These are phyloP conservation scores for Morpho achilles DNA, from an alignment of 2,888 invertebrate genomes.

Conservation along the genomic window DNA sequence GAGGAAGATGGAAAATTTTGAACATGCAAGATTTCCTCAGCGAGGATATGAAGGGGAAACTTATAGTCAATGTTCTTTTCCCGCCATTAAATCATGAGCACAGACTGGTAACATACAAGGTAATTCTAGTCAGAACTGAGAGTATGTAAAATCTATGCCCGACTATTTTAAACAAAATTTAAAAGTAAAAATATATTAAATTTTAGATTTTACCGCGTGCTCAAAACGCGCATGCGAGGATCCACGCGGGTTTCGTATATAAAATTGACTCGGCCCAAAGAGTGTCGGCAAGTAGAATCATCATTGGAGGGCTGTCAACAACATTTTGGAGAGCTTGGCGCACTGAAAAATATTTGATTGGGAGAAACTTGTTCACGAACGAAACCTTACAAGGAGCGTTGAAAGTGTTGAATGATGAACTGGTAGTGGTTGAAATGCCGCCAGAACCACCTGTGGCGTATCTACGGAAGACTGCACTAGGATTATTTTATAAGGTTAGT, in stretches of 20 bases:
- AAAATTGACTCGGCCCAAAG: conserved; percentile 54
- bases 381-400: conserved; percentile 55
- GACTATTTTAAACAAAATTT: too few relatives aligned
- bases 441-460: conserved; percentile 80
- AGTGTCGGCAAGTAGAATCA: conserved; percentile 54
- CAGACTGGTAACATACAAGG: conserved; percentile 80
- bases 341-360: conserved; percentile 69
- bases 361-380: conserved; percentile 56
- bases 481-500: conserved; percentile 82
- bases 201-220: conserved; percentile 83
- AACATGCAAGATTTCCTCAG: conserved; percentile 46
- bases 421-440: conserved; percentile 53
- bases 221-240: conserved; percentile 85
- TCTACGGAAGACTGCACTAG: conserved; percentile 78
- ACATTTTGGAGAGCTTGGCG: conserved; percentile 61
- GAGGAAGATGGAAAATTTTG: conserved; percentile 27
- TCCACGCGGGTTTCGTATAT: conserved; percentile 85
- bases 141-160: too few relatives aligned
- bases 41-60: conserved; percentile 47
- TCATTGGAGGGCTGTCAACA: conserved; percentile 78
- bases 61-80: conserved; percentile 73
- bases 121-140: conserved; percentile 15
- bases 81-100: conserved; percentile 67
- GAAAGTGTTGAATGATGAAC: conserved; percentile 40
- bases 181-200: too few relatives aligned